Conservation (phyloP, 2,113 vertebrate genomes). For the Ahaetulla prasina region DNA sequence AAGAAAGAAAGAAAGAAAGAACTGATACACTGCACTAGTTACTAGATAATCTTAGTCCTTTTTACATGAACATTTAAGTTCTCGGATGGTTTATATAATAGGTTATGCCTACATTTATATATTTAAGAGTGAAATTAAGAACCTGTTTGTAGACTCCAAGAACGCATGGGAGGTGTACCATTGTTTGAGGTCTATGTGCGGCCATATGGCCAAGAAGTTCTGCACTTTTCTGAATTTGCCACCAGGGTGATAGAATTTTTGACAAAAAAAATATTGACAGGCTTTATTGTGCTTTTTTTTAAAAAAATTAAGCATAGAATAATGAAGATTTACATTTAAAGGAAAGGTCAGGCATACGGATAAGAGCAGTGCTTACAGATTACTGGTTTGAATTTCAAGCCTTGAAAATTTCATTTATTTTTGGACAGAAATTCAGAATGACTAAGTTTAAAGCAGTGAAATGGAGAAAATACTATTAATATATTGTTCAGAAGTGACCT, state of each 20-base stretch:
- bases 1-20: slow-evolving; percentile 38
- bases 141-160: slow-evolving; percentile 73
- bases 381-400: slow-evolving; percentile 68
- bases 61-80: slow-evolving; percentile 86
- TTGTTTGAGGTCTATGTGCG: slow-evolving; percentile 79
- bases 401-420: slow-evolving; percentile 74
- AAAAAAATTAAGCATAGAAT: slow-evolving; percentile 63
- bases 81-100: slow-evolving; percentile 85
- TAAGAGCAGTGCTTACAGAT: slow-evolving; percentile 65
- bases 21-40: slow-evolving; percentile 83
- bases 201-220: slow-evolving; percentile 75
- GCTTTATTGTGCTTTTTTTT: slow-evolving; percentile 62
- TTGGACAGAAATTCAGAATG: slow-evolving; percentile 60
- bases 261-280: slow-evolving; percentile 68
- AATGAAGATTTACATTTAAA: slow-evolving; percentile 75
- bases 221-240: slow-evolving; percentile 80
- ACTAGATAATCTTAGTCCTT: slow-evolving; percentile 83
- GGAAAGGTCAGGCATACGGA: slow-evolving; percentile 65
- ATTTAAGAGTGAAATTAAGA: slow-evolving; percentile 80
- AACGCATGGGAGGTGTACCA: slow-evolving; percentile 75
- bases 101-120: slow-evolving; percentile 84
- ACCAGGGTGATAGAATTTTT: slow-evolving; percentile 75
- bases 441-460: slow-evolving; percentile 65
- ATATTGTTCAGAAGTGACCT: slow-evolving; percentile 79
- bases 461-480: slow-evolving; percentile 65